Percentiles rank a stretch among this genome's conserved stretches.
Conservation (phyloP, 2,113 vertebrate species). For the Promerops cafer region DNA sequence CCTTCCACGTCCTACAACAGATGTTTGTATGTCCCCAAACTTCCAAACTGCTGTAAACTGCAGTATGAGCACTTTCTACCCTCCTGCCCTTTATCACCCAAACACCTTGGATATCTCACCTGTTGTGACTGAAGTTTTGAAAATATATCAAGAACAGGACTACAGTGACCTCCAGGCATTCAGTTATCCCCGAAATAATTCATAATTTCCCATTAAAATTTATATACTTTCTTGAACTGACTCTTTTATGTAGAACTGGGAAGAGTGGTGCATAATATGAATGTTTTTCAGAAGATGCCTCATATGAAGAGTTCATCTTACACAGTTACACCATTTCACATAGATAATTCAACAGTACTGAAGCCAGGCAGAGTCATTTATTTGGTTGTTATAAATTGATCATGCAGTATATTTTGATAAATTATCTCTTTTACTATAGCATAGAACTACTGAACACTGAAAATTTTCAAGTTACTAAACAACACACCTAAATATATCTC, state of each 20-base stretch:
- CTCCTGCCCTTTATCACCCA: neutral
- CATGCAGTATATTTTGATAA: conserved; percentile 30
- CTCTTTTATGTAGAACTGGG: neutral
- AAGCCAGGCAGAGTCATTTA: neutral
- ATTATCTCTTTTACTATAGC: neutral
- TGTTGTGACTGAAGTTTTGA: neutral
- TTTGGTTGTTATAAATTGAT: conserved; percentile 33
- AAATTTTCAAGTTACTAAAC: conserved; percentile 19
- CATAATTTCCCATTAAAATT: neutral
- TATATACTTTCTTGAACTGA: neutral
- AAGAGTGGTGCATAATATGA: neutral
- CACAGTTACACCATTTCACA: neutral
- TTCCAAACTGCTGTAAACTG: neutral
- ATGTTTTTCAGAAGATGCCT: neutral
- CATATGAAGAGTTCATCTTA: neutral
- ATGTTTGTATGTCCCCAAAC: neutral
- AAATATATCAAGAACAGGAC: neutral
- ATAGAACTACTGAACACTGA: conserved; percentile 10
- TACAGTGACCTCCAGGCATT: neutral
- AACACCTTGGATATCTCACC: neutral
- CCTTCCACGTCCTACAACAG: neutral
- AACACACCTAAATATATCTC: conserved; percentile 1
- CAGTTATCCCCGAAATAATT: neutral
- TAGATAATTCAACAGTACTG: neutral
- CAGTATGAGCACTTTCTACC: neutral